Base-by-base conservation (phyloP, 2,888 invertebrate species). In the Melinaea menophilus region DNA sequence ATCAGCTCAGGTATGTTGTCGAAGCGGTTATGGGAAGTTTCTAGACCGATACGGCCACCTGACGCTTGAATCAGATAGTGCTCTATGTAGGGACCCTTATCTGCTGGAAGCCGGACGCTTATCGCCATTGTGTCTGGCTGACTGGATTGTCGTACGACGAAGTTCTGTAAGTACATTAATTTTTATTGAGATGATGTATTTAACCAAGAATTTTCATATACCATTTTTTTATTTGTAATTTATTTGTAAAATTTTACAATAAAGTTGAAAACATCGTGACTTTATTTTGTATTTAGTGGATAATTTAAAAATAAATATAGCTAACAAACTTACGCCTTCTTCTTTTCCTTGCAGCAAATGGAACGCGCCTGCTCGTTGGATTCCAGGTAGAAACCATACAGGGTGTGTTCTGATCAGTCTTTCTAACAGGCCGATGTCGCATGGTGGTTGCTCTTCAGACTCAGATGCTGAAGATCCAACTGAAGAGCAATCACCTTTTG, bases 111-210 rank as follows among this genome's bases (percentile, higher is more conserved):
- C 11, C 98, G 95, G 56, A 98, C 97, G 57, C 97, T 97, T 71
- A 99, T 94, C 51, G 98, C 98, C 97, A 98, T 97, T 61, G 98
- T 98, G 75, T 96, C 95, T 54, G 95, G 93, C 82, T 98, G 97
- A 77, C 98, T 98, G 54, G 98, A 98, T 79, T 97, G 96, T 56
- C 98, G 94, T 48, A 99, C 98, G 59, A 99, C 96, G 80, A 99
- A 98, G 80, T 97, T 97, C 96, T 97, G 92, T 35, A 92, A 81
- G 66, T 61, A 12, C 3, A 7, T 57, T 35, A 51, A 13, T 31
- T 35, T 46, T 33, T 5, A 41, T 22, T n/a, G 22, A 33, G 13
- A 62, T 51, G 2, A 31, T 22, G 35, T 3, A 5, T 61, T 22
- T 61, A 13, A 12, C 22, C 5, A 48, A 48, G 5, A n/a, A 48